Base-by-base conservation (phyloP, 2,113 vertebrate species). In the Leptosomus discolor region DNA sequence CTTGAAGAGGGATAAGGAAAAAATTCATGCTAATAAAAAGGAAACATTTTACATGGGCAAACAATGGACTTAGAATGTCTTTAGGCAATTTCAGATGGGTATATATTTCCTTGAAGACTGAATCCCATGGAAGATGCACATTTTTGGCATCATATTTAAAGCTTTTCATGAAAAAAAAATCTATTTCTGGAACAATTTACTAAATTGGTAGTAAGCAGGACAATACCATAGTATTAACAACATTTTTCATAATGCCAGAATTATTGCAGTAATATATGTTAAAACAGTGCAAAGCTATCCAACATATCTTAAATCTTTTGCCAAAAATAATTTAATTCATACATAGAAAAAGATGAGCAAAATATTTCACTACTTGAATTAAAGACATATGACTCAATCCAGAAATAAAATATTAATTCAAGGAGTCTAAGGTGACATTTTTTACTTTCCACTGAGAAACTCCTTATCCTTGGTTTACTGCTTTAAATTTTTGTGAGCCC, bases 131-230 rank as follows among this genome's bases (percentile, higher is more conserved):
- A 97, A 95, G 82, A 95, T 91, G 30, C 41, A 95, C 43, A 85
- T 83, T 83, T 96, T 96, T 96, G 95, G 95, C 85, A 83, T 73
- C 51, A 18, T 80, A 65, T 94, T 89, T 94, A 96, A 96, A 89
- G 71, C 70, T 58, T 97, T 78, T 92, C 85, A 79, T 87, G 61
- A 82, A 91, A 94, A 93, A 92, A 77, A 22, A 10, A 8, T 79
- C 71, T 95, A 95, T 97, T 98, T 96, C 93, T 97, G 94, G 93
- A 97, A 91, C 68, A 94, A 89, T 92, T 94, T 93, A 92, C 79
- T 94, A 81, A 97, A 97, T 95, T 96, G 91, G 71, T 96, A 85
- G 60, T 96, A 92, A 94, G 97, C 95, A 98, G 90, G 94, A 86
- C 69, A 68, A 97, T 96, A 80, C 54, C 89, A 51, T 91, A 84